Base-by-base conservation (phyloP, 1,140 invertebrate species). In the Zaprionus ghesquierei region DNA sequence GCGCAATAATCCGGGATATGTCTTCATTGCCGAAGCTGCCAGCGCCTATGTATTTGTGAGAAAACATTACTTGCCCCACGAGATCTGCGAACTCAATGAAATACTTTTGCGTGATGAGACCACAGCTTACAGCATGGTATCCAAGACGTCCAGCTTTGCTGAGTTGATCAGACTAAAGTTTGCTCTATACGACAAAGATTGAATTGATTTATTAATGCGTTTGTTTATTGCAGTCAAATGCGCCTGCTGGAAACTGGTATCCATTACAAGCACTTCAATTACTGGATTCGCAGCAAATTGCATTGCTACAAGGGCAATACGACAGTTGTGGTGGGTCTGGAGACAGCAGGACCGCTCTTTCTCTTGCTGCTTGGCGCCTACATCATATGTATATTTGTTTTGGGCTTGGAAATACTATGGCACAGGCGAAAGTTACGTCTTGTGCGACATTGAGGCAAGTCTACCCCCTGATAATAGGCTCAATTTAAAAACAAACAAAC, bases 51-150 rank as follows among this genome's bases (percentile, higher is more conserved):
- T 70, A 35, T 76, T 82, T 35, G 79, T 92, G 1, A 50, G 78
- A 9, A 87, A 81, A 12, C 35, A 71, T 25, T 92, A 70, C 44
- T 31, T 81, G 35, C 86, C 86, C 4, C 77, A 91, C n/a, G 77
- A 92, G 60, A 91, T 92, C 12, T 92, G 90, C 29, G 82, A 82
- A 18, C 56, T 92, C 0, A 92, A 92, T 63, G 79, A 91, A 44
- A 80, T 92, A 20, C 54, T 77, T 0, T 23, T 92, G 23, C 63
- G 89, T 1, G 70, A 89, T 5, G 89, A 77, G 44, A 73, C 75
- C 0, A 50, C 29, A 0, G 69, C 78, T 0, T 55, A 81, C 8
- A 74, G 69, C 0, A 29, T 81, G 3, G 33, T 76, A 0, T 46
- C 60, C 6, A 85, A 77, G 22, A 78, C 50, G 3, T 91, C 77